phyloP scores from a whole-genome alignment of 2,888 invertebrate species.

The Eristalinus sepulchralis region DNA sequence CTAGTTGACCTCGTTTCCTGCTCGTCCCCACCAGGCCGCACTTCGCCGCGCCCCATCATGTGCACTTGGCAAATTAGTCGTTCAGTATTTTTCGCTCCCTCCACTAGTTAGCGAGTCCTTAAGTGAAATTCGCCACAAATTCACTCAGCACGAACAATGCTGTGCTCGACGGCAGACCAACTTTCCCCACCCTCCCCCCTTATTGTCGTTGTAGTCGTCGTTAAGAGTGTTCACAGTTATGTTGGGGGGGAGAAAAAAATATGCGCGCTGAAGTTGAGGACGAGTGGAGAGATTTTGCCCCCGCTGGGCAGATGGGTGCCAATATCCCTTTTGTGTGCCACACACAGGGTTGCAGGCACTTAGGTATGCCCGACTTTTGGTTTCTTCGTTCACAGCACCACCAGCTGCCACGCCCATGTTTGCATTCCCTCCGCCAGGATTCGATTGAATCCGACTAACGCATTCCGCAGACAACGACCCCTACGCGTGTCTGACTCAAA shows the following conservation, averaged over 20 bases:
- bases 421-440: constrained; percentile 26
- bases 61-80: constrained; percentile 51
- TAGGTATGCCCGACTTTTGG: constrained; percentile 37
- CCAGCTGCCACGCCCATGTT: constrained; percentile 55
- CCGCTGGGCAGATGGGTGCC: constrained; percentile 53
- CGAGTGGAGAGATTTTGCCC: constrained; percentile 5
- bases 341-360: constrained; percentile 13
- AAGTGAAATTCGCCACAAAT: constrained; percentile 54
- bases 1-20: constrained; percentile 36
- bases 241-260: constrained; percentile 16
- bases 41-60: constrained; percentile 1
- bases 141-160: constrained; percentile 44
- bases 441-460: constrained; percentile 21
- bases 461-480: constrained; percentile 45
- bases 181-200: too few species aligned
- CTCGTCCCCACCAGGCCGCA: background rate
- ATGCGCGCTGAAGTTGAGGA: background rate
- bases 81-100: constrained; percentile 37
- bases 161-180: constrained; percentile 26
- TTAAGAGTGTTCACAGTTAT: constrained; percentile 28
- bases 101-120: constrained; percentile 47
- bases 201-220: background rate
- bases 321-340: constrained; percentile 44
- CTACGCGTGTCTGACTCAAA: background rate
- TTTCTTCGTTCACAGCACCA: constrained; percentile 5